These are phyloP conservation scores for Ctenochaetus hawaiiensis DNA, from an alignment of 2,797 vertebrate species.

Conservation along the genomic window DNA sequence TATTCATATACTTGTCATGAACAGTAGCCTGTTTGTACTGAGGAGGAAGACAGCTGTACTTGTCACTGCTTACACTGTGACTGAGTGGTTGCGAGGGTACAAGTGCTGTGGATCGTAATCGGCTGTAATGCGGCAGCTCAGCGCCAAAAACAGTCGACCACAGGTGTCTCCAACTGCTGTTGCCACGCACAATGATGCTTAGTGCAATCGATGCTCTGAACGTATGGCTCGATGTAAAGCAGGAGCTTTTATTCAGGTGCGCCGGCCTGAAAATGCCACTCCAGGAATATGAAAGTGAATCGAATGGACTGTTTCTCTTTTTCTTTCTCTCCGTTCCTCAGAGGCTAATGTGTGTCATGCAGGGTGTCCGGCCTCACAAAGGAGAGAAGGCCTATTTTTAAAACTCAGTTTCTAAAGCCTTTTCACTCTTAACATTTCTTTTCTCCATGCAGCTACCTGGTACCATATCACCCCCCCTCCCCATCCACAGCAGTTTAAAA, in stretches of 20 bases:
- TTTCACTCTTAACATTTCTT: slow-evolving; percentile 65
- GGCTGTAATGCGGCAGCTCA: slow-evolving; percentile 25
- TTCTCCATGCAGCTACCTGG: slow-evolving; percentile 35
- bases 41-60: slow-evolving; percentile 70
- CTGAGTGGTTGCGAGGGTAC: slow-evolving; percentile 40
- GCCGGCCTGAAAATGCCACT: slow-evolving; percentile 6
- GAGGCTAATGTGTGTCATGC: slow-evolving; percentile 52
- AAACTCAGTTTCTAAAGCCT: slow-evolving; percentile 48
- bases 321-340: slow-evolving; percentile 26
- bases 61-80: slow-evolving; percentile 58
- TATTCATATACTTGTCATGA: slow-evolving; percentile 78
- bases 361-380: slow-evolving; percentile 44
- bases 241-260: slow-evolving; percentile 1
- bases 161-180: slow-evolving; percentile 62
- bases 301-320: slow-evolving; percentile 9
- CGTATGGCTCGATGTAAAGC: slow-evolving; percentile 5
- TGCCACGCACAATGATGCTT: slow-evolving; percentile 8
- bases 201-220: slow-evolving; percentile 10
- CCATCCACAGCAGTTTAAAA: slow-evolving; percentile 30
- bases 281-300: slow-evolving; percentile 22
- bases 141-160: slow-evolving; percentile 4
- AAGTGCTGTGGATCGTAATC: slow-evolving; percentile 56
- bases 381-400: slow-evolving; percentile 57
- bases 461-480: slow-evolving; percentile 21
- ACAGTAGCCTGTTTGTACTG: slow-evolving; percentile 61